Conservation (phyloP, 2,113 vertebrate species). For the Mellivora capensis region DNA sequence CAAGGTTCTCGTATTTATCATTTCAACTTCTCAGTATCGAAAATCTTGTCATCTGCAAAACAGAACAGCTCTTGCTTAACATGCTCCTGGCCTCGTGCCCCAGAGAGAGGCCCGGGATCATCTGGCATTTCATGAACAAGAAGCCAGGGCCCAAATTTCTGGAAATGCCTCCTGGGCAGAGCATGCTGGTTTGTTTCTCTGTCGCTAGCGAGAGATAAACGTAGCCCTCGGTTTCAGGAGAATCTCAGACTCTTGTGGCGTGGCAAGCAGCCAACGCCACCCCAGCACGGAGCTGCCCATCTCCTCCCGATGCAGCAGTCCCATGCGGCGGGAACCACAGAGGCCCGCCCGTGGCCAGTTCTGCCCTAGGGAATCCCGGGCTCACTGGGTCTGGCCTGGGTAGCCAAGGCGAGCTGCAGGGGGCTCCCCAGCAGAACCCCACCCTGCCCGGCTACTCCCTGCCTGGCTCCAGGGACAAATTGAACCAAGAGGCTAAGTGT, state of each 20-base stretch:
- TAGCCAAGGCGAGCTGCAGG: background rate
- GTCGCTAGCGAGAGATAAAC: background rate
- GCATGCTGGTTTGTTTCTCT: background rate
- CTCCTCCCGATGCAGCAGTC: background rate
- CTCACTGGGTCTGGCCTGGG: background rate
- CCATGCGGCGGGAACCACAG: background rate
- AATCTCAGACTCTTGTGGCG: slow-evolving; percentile 45
- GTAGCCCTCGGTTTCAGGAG: slow-evolving; percentile 42
- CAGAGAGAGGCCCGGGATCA: slow-evolving; percentile 7
- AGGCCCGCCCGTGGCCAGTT: background rate
- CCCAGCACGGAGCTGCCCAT: background rate
- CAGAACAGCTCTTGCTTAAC: slow-evolving; percentile 57
- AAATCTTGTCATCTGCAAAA: slow-evolving; percentile 54
- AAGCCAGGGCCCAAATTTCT: slow-evolving; percentile 64
- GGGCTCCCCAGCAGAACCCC: background rate
- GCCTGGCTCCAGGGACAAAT: background rate
- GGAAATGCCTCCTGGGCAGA: slow-evolving; percentile 55
- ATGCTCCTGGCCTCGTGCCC: background rate
- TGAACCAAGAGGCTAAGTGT: rapidly evolving
- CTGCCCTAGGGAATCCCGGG: background rate
- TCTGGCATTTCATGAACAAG: slow-evolving; percentile 57
- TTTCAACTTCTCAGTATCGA: background rate
- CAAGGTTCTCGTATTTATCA: background rate
- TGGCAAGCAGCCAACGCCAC: slow-evolving; percentile 50
- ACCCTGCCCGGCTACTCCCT: background rate